phyloP scores from a whole-genome alignment of 2,113 vertebrate genomes.

The Psittacula cyanocephala region DNA sequence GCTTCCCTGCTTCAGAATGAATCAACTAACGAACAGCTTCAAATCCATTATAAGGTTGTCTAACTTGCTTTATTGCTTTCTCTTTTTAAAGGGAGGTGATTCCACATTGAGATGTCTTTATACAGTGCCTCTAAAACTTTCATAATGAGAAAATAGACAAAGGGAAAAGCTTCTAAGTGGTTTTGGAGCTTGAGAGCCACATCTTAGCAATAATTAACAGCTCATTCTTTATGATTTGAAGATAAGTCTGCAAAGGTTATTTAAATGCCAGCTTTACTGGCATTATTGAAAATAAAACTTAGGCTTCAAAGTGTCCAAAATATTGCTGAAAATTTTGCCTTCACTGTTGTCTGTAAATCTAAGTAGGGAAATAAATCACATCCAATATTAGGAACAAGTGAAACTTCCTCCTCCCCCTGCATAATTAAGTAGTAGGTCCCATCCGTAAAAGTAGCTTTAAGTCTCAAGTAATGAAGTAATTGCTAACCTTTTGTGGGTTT shows the following conservation, averaged over 20 bases:
- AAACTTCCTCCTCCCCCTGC: fast-evolving
- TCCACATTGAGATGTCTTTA: background rate
- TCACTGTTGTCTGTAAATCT: background rate
- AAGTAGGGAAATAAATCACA: fast-evolving
- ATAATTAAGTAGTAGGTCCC: background rate
- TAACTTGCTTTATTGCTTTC: background rate
- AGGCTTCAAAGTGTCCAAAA: background rate
- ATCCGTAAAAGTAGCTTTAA: background rate
- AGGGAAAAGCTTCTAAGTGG: background rate
- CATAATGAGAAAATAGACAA: background rate
- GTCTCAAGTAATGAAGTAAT: background rate
- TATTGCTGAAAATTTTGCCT: background rate
- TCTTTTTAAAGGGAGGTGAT: background rate
- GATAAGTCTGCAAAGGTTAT: background rate
- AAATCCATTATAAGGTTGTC: conserved; percentile 95
- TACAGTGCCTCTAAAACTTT: background rate
- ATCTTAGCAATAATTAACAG: background rate
- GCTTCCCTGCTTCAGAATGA: conserved; percentile 98
- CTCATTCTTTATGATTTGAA: background rate
- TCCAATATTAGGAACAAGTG: background rate
- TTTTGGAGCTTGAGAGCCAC: background rate
- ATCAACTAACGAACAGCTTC: conserved; percentile 96
- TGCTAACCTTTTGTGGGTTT: background rate
- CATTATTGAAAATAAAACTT: background rate
- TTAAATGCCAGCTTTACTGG: background rate